Evolutionary conservation across 1,140 invertebrate species (phyloP).

Genomic region (Drosophila athabasca): DNA sequence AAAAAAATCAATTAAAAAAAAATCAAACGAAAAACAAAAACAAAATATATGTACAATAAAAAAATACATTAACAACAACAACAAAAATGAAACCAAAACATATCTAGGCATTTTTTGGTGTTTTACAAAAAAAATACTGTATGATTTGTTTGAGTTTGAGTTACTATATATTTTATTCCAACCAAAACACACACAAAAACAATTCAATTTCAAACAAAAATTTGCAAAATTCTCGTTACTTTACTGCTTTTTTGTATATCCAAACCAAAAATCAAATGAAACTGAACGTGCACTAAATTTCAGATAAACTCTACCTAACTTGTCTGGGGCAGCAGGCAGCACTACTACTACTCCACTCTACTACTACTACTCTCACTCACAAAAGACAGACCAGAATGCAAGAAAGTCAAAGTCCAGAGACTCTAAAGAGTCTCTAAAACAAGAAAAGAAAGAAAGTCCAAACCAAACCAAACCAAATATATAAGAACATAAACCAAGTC

Average conservation of each 20-base stretch:
- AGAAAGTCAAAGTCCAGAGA: conserved; percentile 51
- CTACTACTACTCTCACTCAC: conserved; percentile 76
- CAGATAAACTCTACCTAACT: conserved; percentile 81
- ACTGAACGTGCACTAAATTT: conserved; percentile 83
- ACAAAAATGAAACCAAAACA: conserved; percentile 70
- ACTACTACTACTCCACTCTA: conserved; percentile 48
- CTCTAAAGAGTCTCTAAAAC: conserved; percentile 28
- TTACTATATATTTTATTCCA: conserved; percentile 48
- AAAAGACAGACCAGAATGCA: conserved; percentile 68
- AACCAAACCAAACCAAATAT: conserved; percentile 31
- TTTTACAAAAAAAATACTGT: conserved; percentile 37
- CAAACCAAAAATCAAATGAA: conserved; percentile 58
- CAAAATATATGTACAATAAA: conserved; percentile 32
- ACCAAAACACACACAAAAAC: conserved; percentile 32
- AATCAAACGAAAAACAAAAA: conserved; percentile 62
- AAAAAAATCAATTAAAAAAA: conserved; percentile 50
- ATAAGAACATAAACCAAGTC: conserved; percentile 42
- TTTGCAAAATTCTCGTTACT: conserved; percentile 40
- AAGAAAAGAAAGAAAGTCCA: conserved; percentile 31
- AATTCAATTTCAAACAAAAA: conserved; percentile 15
- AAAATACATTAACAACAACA: conserved; percentile 9
- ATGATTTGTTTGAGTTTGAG: conserved; percentile 74
- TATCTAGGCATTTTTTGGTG: conserved; percentile 73
- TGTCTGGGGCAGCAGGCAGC: conserved; percentile 81
- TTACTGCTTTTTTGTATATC: conserved; percentile 31